Evolutionary conservation across 2,113 vertebrate genomes (phyloP), one percentile per base, ranked within the genome.

Genomic region (Aythya baeri): DNA sequence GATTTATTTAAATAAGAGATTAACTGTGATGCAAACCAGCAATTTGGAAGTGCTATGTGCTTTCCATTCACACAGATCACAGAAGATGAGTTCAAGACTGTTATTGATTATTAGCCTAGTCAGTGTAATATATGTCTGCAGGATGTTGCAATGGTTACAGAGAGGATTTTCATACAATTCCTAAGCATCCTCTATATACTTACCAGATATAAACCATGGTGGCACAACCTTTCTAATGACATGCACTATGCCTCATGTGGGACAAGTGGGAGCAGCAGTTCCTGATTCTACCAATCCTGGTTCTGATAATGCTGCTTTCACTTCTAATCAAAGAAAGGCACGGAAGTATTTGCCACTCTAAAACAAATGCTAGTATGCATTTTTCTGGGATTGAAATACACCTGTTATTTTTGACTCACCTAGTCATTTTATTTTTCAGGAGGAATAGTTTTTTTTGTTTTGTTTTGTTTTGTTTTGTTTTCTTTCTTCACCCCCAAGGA

Each of bases 1-100:
- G 67, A 74, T 77, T 89, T 94, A 89, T 83, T 96, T 73, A 91
- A 93, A 77, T 62, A 70, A 76, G 25, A 73, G 31, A 90, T 74
- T 82, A 90, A 71, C 36, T 83, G 15, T 87, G 82, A 97, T 76
- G 32, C 12, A 93, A 93, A 80, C 52, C 85, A 94, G 72, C 46
- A 67, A 68, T 93, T 91, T 93, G 89, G 87, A 96, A 91, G 46
- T 61, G 63, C 25, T 80, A 7, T 55, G n/a, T 52, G 62, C 36
- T 87, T 91, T 95, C 59, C 87, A 52, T 65, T 92, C 78, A 88
- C 50, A 80, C 17, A 88, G 72, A 77, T 73, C 55, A 74, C 12
- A 78, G 68, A 38, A 88, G 72, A 81, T 74, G 52, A 88, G 13
- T 74, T 81, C 67, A 90, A 77, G 58, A 88, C 55, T 83, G 25